Percentiles rank a stretch among this genome's conserved stretches.
Evolutionary conservation across 2,797 vertebrate genomes (phyloP).

Genomic region (Pipistrellus nathusii): DNA sequence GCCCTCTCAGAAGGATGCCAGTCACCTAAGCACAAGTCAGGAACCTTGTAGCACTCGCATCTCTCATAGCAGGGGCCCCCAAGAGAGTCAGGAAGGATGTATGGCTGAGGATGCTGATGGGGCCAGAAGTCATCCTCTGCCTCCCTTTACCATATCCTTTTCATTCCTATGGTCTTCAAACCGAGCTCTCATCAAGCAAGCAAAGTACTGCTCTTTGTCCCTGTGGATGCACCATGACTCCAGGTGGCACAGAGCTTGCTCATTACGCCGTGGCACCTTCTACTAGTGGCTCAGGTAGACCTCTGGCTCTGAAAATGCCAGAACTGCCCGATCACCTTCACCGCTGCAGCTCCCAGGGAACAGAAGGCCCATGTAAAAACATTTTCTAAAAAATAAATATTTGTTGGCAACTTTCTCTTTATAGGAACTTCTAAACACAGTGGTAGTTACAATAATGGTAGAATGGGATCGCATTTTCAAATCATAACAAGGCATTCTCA

Average conservation of each 20-base stretch:
- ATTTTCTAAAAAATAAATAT: not conserved
- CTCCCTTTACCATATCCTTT: constrained; percentile 94
- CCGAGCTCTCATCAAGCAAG: constrained; percentile 92
- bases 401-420: constrained; percentile 57
- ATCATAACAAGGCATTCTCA: constrained; percentile 61
- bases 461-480: constrained; percentile 61
- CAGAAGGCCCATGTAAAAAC: not conserved
- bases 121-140: constrained; percentile 96
- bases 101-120: constrained; percentile 94
- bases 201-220: constrained; percentile 94
- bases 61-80: constrained; percentile 95
- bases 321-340: constrained; percentile 81
- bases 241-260: constrained; percentile 94
- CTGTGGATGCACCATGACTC: constrained; percentile 95
- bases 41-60: constrained; percentile 96
- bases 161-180: constrained; percentile 94
- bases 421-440: constrained; percentile 18
- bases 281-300: constrained; percentile 93
- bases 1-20: constrained; percentile 91
- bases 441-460: constrained; percentile 23
- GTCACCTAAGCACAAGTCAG: not conserved
- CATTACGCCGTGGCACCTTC: constrained; percentile 96
- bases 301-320: constrained; percentile 82
- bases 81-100: constrained; percentile 95
- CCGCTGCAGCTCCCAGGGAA: constrained; percentile 57